A percentile compares a stretch with the other conserved stretches of the same genome.
Evolutionary conservation across 2,113 vertebrate genomes (phyloP).

Genomic region (Urocitellus parryii): DNA sequence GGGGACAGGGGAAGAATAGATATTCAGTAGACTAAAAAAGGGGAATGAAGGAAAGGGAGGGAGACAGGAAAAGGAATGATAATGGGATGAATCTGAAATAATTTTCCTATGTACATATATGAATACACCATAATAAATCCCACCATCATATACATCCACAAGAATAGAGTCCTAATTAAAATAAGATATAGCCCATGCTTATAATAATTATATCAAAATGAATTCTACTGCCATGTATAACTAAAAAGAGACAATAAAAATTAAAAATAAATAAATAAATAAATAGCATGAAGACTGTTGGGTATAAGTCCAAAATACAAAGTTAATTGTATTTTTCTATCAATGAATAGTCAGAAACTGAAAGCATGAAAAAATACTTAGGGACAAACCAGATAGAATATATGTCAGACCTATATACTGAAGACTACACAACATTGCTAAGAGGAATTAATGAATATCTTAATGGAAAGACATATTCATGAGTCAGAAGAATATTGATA

Average conservation of each 20-base stretch:
- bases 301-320: constrained; percentile 25
- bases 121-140: too few species aligned
- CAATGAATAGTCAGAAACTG: not conserved
- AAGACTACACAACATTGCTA: not conserved
- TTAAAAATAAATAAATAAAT: not conserved
- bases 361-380: not conserved
- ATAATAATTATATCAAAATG: too few species aligned
- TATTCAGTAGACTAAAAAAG: too few species aligned
- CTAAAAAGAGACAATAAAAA: too few species aligned
- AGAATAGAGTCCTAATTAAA: too few species aligned
- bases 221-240: too few species aligned
- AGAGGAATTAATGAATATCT: not conserved
- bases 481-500: not conserved
- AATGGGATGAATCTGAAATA: too few species aligned
- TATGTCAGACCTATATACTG: not conserved
- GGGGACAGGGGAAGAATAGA: too few species aligned
- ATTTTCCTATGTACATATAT: too few species aligned
- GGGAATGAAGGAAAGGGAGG: too few species aligned
- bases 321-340: not conserved
- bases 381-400: not conserved
- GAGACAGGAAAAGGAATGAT: not conserved
- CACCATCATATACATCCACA: too few species aligned
- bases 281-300: not conserved
- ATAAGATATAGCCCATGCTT: too few species aligned
- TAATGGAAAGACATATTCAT: not conserved